Percentiles rank a stretch among this genome's conserved stretches.
Conservation (phyloP, 2,888 invertebrate genomes). For the Tachystola acroxantha region DNA sequence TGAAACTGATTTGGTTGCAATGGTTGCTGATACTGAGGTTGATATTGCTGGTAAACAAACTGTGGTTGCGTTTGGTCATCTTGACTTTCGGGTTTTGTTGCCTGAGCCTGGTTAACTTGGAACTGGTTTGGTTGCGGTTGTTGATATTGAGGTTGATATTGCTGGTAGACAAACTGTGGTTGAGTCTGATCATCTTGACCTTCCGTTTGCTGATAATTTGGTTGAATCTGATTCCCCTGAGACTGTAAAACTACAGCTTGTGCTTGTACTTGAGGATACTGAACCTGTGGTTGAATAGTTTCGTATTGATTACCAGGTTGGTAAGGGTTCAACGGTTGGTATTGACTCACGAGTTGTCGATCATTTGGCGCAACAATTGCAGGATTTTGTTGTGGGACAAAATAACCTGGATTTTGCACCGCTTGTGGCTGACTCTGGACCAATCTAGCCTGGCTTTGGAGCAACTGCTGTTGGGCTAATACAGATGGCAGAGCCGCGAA, state of each 20-base stretch:
- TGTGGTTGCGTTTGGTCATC: slow-evolving; percentile 9
- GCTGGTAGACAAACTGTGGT: slow-evolving; percentile 20
- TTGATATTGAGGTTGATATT: slow-evolving; percentile 17
- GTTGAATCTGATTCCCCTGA: slow-evolving; percentile 23
- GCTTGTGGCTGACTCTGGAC: slow-evolving; percentile 37
- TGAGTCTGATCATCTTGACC: slow-evolving; percentile 17
- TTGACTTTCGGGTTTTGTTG: slow-evolving; percentile 15
- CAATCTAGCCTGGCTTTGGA: slow-evolving; percentile 25
- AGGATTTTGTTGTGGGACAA: slow-evolving; percentile 7
- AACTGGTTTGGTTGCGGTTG: slow-evolving; percentile 32
- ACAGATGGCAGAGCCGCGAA: slow-evolving; percentile 59
- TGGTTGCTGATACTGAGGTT: slow-evolving; percentile 20
- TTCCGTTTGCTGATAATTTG: slow-evolving; percentile 15
- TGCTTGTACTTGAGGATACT: slow-evolving; percentile 31
- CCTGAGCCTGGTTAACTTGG: slow-evolving; percentile 23
- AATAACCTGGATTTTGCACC: slow-evolving; percentile 22
- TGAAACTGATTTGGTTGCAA: slow-evolving; percentile 34
- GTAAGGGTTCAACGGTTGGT: slow-evolving; percentile 1
- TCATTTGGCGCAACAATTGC: slow-evolving; percentile 5
- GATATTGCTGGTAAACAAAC: slow-evolving; percentile 15
- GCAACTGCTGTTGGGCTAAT: slow-evolving; percentile 47
- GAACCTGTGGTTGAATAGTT: slow-evolving; percentile 24
- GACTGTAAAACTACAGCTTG: slow-evolving; percentile 22
- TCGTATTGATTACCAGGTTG: slow-evolving; percentile 25
- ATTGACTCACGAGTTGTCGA: background rate